These are phyloP conservation scores for Tiliacea aurago DNA, from an alignment of 2,888 invertebrate species.

Conservation along the genomic window DNA sequence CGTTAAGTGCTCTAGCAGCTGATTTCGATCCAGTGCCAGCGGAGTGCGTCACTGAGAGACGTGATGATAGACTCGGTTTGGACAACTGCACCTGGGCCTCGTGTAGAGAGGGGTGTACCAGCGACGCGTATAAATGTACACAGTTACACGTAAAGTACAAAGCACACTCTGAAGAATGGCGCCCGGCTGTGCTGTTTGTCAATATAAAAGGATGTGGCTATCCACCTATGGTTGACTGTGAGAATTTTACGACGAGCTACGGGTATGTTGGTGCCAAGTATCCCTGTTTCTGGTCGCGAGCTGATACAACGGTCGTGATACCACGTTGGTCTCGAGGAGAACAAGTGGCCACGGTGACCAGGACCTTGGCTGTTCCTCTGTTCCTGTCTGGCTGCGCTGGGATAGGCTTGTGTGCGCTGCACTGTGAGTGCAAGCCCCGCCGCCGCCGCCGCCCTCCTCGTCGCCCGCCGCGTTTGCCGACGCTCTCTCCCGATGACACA, in stretches of 20 bases:
- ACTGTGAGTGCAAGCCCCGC: constrained; percentile 95
- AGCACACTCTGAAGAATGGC: constrained; percentile 86
- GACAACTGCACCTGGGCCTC: constrained; percentile 95
- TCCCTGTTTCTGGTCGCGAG: constrained; percentile 93
- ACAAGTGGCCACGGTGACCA: constrained; percentile 95
- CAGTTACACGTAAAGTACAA: constrained; percentile 92
- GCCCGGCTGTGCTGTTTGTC: constrained; percentile 92
- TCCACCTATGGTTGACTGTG: constrained; percentile 94
- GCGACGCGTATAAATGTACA: constrained; percentile 93
- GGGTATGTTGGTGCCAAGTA: constrained; percentile 93
- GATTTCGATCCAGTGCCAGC: constrained; percentile 94
- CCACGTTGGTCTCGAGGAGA: constrained; percentile 95
- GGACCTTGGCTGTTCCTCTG: constrained; percentile 96
- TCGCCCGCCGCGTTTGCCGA: constrained; percentile 91
- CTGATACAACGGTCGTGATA: constrained; percentile 95
- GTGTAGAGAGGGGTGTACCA: constrained; percentile 95
- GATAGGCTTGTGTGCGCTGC: constrained; percentile 95
- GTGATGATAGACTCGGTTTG: constrained; percentile 93
- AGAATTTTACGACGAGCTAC: constrained; percentile 93
- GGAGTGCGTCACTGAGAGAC: constrained; percentile 93
- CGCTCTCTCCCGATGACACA: constrained; percentile 90
- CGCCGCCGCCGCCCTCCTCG: constrained; percentile 92
- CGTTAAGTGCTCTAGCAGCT: constrained; percentile 92
- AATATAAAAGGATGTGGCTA: constrained; percentile 96
- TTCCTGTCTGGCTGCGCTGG: constrained; percentile 96